Conservation (phyloP, 2,797 vertebrate species). For the Allobates femoralis region DNA sequence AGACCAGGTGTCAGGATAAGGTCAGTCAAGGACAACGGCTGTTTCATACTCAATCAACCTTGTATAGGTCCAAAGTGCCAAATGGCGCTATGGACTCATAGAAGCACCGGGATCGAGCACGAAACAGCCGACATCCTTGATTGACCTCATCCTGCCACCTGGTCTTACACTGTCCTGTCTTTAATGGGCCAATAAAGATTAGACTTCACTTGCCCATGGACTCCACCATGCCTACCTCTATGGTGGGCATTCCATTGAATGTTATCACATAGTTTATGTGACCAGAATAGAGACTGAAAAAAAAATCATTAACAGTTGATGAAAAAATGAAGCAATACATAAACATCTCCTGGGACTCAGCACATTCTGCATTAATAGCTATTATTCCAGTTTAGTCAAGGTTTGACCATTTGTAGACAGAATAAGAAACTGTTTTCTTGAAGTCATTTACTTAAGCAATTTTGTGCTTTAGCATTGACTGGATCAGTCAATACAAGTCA, state of each 20-base stretch:
- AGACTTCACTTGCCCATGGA: not conserved
- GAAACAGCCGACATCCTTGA: no score
- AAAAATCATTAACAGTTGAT: not conserved
- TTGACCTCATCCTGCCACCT: no score
- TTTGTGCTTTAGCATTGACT: conserved; percentile 14
- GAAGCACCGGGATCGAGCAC: no score
- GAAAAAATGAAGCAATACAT: not conserved
- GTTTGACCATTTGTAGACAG: not conserved
- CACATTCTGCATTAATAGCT: not conserved
- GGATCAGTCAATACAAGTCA: conserved; percentile 42
- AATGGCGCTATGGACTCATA: no score
- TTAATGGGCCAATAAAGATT: not conserved
- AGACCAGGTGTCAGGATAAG: no score
- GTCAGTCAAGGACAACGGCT: no score
- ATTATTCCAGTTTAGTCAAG: conserved; percentile 20
- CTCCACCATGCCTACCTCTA: not conserved
- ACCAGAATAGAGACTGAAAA: not conserved
- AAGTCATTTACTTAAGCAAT: conserved; percentile 49
- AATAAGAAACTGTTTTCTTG: conserved; percentile 24
- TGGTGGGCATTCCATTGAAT: not conserved
- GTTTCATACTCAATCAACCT: no score
- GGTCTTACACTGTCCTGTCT: no score
- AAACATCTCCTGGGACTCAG: not conserved
- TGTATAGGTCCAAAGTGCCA: no score
- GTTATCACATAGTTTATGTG: no score